Percentiles rank a stretch among this genome's conserved stretches.
Evolutionary conservation across 1,140 invertebrate species (phyloP).

Genomic region (Zaprionus kolodkinae): DNA sequence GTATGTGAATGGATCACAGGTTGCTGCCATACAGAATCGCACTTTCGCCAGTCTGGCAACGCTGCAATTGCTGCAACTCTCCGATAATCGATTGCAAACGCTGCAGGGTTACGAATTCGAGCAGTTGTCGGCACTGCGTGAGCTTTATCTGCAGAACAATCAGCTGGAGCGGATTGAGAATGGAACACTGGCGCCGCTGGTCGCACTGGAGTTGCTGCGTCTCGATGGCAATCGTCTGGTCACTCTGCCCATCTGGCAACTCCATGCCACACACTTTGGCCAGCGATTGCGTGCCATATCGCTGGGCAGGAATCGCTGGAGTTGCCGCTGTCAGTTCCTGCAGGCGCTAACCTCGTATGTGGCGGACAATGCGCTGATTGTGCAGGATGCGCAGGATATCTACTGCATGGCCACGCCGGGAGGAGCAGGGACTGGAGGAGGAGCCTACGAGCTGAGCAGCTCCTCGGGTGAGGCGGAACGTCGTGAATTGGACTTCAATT

Average conservation of each 20-base stretch:
- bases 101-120: constrained; percentile 96
- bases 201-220: constrained; percentile 91
- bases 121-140: constrained; percentile 90
- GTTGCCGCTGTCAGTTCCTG: constrained; percentile 94
- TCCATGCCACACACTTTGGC: constrained; percentile 85
- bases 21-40: constrained; percentile 94
- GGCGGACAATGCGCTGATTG: constrained; percentile 91
- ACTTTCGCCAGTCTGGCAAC: constrained; percentile 95
- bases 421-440: constrained; percentile 84
- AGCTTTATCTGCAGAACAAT: constrained; percentile 95
- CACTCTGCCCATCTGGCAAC: constrained; percentile 93
- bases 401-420: constrained; percentile 91
- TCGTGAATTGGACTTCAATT: constrained; percentile 91
- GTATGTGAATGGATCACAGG: constrained; percentile 93
- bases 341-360: constrained; percentile 94
- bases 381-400: constrained; percentile 90
- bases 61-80: constrained; percentile 92
- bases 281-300: constrained; percentile 89
- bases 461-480: constrained; percentile 84
- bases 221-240: constrained; percentile 93
- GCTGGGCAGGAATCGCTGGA: constrained; percentile 93
- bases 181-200: constrained; percentile 90
- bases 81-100: constrained; percentile 92
- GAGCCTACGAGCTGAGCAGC: constrained; percentile 71
- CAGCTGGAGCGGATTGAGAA: constrained; percentile 91